These are phyloP conservation scores for Amphipoea oculea DNA, from an alignment of 2,888 invertebrate species.

Conservation along the genomic window DNA sequence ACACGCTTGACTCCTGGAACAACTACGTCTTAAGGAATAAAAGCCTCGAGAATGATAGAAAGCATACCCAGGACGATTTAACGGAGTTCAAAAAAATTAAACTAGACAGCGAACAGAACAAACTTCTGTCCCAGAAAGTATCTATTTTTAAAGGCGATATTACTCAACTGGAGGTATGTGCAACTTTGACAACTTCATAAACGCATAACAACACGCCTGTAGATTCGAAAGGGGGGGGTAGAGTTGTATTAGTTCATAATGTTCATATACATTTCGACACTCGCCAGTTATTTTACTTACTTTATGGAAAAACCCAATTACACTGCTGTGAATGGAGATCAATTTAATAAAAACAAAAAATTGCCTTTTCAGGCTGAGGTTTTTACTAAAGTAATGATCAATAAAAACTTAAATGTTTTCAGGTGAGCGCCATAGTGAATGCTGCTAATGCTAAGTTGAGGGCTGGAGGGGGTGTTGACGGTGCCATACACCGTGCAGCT, in stretches of 20 bases:
- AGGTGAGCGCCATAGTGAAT: constrained; percentile 97
- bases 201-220: not conserved
- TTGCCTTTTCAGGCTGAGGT: not conserved
- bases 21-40: constrained; percentile 84
- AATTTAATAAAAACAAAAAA: not conserved
- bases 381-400: not conserved
- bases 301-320: not conserved
- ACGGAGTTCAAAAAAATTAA: constrained; percentile 78
- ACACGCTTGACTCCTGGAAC: constrained; percentile 90
- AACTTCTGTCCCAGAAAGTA: constrained; percentile 90
- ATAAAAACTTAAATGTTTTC: not conserved
- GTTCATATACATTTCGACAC: not conserved
- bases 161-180: constrained; percentile 93
- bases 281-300: not conserved
- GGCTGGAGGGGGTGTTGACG: constrained; percentile 97
- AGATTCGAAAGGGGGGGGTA: too few relatives aligned
- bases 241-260: not conserved
- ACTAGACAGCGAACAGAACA: constrained; percentile 81
- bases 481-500: constrained; percentile 96
- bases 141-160: constrained; percentile 95
- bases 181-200: not conserved
- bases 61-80: constrained; percentile 81
- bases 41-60: constrained; percentile 78
- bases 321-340: not conserved
- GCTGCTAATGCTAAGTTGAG: constrained; percentile 94